Conservation (phyloP, 2,888 invertebrate genomes). For the Tachina lurida region DNA sequence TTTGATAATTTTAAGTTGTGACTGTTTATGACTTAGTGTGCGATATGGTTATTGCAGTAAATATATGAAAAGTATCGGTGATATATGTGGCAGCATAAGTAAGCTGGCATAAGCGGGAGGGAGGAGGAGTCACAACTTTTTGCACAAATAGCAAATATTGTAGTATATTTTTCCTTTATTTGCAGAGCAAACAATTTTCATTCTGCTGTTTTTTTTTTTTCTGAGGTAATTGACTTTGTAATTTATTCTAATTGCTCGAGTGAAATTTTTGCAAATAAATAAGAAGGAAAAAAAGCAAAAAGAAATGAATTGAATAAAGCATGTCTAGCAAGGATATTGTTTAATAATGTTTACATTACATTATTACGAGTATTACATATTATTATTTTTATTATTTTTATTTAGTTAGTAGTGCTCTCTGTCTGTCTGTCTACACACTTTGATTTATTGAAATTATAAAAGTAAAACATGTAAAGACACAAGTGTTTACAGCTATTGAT, state of each 20-base stretch:
- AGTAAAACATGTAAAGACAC: conserved; percentile 25
- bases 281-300: conserved; percentile 21
- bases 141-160: conserved; percentile 59
- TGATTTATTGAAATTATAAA: conserved; percentile 65
- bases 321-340: conserved; percentile 71
- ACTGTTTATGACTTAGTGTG: too few species aligned
- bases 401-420: conserved; percentile 43
- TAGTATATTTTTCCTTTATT: conserved; percentile 55
- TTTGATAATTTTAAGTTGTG: too few species aligned
- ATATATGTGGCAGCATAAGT: conserved; percentile 33
- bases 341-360: conserved; percentile 68
- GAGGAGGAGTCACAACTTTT: conserved; percentile 30
- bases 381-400: background rate
- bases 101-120: background rate
- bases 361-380: conserved; percentile 41
- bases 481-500: background rate
- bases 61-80: conserved; percentile 4
- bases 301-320: conserved; percentile 13
- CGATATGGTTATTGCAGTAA: too few species aligned
- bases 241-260: conserved; percentile 81
- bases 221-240: conserved; percentile 79
- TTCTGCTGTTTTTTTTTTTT: conserved; percentile 46
- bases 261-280: conserved; percentile 60
- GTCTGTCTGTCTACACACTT: conserved; percentile 64
- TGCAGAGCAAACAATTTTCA: conserved; percentile 61